phyloP scores from a whole-genome alignment of 2,888 invertebrate species.

The Adineta ricciae region DNA sequence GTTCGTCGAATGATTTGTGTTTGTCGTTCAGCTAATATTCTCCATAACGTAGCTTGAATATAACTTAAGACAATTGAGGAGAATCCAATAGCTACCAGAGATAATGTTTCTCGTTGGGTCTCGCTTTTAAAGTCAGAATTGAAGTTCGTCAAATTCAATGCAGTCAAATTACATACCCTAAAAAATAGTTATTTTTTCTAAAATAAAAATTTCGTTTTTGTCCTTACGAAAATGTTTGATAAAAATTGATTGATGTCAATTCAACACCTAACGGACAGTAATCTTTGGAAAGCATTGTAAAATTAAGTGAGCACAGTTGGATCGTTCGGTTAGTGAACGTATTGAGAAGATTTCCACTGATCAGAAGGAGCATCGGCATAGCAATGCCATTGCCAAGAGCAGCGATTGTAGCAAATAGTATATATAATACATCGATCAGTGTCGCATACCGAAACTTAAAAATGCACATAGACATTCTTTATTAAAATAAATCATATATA shows the following conservation, averaged over 20 bases:
- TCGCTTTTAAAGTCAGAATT: too few relatives aligned
- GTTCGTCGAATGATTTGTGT: conserved; percentile 36
- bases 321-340: conserved; percentile 38
- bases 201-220: too few relatives aligned
- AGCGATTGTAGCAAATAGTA: too few relatives aligned
- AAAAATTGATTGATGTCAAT: not conserved
- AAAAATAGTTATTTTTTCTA: not conserved
- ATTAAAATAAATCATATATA: too few relatives aligned
- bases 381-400: too few relatives aligned
- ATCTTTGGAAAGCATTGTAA: not conserved
- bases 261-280: not conserved
- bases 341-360: not conserved
- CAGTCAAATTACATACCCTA: not conserved
- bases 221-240: too few relatives aligned
- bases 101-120: too few relatives aligned
- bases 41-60: conserved; percentile 47
- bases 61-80: conserved; percentile 40
- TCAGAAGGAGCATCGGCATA: not conserved
- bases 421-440: too few relatives aligned
- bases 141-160: too few relatives aligned
- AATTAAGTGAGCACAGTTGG: not conserved
- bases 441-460: too few relatives aligned
- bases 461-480: too few relatives aligned
- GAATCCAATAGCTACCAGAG: not conserved
- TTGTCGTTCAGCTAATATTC: conserved; percentile 51